A percentile compares a stretch with the other conserved stretches of the same genome.
These are phyloP conservation scores for Rhinolophus sinicus DNA, from an alignment of 2,113 vertebrate species.

Conservation along the genomic window DNA sequence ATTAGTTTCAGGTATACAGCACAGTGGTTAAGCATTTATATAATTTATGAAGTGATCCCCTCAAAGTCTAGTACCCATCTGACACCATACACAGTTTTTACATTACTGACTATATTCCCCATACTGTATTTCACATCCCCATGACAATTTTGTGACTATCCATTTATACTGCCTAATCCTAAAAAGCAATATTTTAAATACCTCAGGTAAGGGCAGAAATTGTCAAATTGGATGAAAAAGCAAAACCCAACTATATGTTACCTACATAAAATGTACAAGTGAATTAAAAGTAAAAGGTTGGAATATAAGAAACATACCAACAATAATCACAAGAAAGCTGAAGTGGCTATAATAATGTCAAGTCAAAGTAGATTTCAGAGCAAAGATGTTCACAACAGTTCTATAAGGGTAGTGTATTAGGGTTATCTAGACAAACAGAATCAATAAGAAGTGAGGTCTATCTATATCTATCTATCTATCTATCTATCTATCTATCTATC, in stretches of 20 bases:
- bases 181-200: not conserved
- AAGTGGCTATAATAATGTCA: not conserved
- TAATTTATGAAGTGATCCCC: too few relatives aligned
- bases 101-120: too few relatives aligned
- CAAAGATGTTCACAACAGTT: not conserved
- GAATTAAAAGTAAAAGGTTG: not conserved
- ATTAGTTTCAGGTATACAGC: too few relatives aligned
- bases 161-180: too few relatives aligned
- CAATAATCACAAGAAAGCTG: not conserved
- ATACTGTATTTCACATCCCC: too few relatives aligned
- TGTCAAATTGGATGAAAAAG: not conserved
- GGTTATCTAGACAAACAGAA: not conserved
- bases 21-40: too few relatives aligned
- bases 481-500: not conserved
- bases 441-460: not conserved
- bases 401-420: not conserved
- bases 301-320: not conserved
- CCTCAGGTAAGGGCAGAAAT: not conserved
- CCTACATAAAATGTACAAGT: not conserved
- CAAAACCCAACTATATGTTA: not conserved
- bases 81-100: too few relatives aligned
- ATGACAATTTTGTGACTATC: too few relatives aligned
- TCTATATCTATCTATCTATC: not conserved
- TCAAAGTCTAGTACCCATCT: too few relatives aligned
- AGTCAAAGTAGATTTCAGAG: not conserved